phyloP scores from a whole-genome alignment of 2,113 vertebrate species.

The Marmota flaviventris region DNA sequence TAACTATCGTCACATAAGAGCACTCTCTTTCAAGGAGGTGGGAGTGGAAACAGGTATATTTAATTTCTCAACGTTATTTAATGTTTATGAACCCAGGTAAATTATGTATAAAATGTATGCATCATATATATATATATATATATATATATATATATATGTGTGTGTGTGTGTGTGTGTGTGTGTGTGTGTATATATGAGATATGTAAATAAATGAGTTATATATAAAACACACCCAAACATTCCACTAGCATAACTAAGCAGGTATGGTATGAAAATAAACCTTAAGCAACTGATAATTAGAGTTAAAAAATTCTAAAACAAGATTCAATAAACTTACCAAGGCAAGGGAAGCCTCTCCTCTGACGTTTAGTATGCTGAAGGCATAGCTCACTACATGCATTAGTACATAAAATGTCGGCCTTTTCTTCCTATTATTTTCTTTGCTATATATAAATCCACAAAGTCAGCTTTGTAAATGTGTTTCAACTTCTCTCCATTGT shows the following conservation, averaged over 20 bases:
- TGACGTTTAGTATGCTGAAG: not conserved
- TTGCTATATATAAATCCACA: not conserved
- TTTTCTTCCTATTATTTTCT: slow-evolving; percentile 45
- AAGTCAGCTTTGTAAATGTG: slow-evolving; percentile 33
- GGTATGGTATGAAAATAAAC: slow-evolving; percentile 47
- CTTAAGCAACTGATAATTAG: slow-evolving; percentile 33
- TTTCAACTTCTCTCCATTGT: slow-evolving; percentile 24
- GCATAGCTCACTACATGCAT: no score
- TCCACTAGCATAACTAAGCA: slow-evolving; percentile 17
- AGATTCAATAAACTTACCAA: slow-evolving; percentile 49
- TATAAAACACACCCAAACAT: not conserved
- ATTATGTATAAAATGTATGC: not conserved
- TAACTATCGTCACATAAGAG: not conserved
- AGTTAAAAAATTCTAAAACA: slow-evolving; percentile 1
- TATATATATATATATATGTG: no score
- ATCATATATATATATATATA: not conserved
- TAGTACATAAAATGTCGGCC: not conserved
- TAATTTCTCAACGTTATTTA: not conserved
- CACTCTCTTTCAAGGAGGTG: not conserved
- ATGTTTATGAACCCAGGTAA: not conserved
- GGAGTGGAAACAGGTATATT: not conserved
- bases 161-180: no score
- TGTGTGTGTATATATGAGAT: not conserved
- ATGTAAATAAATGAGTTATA: no score
- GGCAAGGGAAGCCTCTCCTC: slow-evolving; percentile 30